These are phyloP conservation scores for Drosophila obscura DNA, from an alignment of 1,140 invertebrate species.

Conservation along the genomic window DNA sequence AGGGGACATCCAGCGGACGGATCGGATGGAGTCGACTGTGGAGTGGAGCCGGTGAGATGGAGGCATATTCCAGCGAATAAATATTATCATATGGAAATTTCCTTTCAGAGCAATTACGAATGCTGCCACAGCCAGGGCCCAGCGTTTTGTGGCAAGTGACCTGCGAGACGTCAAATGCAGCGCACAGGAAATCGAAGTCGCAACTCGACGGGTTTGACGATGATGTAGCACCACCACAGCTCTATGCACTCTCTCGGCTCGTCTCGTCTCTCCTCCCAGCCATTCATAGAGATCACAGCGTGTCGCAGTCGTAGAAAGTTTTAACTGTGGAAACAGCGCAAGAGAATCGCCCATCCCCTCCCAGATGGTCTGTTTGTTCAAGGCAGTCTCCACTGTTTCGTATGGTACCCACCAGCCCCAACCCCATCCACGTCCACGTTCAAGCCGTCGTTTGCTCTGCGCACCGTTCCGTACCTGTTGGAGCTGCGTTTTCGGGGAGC, in stretches of 20 bases:
- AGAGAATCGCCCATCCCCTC: no score
- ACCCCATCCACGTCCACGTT: background rate
- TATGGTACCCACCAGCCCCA: background rate
- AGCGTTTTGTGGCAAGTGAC: slow-evolving; percentile 56
- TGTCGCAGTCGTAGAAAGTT: slow-evolving; percentile 71
- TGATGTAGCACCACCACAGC: slow-evolving; percentile 72
- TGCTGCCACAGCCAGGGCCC: slow-evolving; percentile 42
- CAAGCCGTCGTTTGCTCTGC: slow-evolving; percentile 36
- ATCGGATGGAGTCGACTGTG: slow-evolving; percentile 5
- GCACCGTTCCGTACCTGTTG: slow-evolving; percentile 54
- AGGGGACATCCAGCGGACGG: slow-evolving; percentile 18
- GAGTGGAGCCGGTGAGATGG: slow-evolving; percentile 49
- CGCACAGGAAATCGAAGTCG: slow-evolving; percentile 79
- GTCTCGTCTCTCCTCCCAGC: slow-evolving; percentile 10
- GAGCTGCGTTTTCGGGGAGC: slow-evolving; percentile 65
- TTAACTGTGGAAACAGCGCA: slow-evolving; percentile 7
- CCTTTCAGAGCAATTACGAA: slow-evolving; percentile 74
- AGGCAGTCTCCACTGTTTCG: slow-evolving; percentile 18
- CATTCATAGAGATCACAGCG: slow-evolving; percentile 73
- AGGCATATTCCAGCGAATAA: slow-evolving; percentile 79
- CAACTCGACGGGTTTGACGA: slow-evolving; percentile 78
- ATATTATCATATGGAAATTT: slow-evolving; percentile 83
- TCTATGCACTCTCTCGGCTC: slow-evolving; percentile 39
- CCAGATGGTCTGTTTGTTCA: background rate
- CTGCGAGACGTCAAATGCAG: slow-evolving; percentile 72